Conservation (phyloP, 2,888 invertebrate genomes). For the Eupsilia transversa region DNA sequence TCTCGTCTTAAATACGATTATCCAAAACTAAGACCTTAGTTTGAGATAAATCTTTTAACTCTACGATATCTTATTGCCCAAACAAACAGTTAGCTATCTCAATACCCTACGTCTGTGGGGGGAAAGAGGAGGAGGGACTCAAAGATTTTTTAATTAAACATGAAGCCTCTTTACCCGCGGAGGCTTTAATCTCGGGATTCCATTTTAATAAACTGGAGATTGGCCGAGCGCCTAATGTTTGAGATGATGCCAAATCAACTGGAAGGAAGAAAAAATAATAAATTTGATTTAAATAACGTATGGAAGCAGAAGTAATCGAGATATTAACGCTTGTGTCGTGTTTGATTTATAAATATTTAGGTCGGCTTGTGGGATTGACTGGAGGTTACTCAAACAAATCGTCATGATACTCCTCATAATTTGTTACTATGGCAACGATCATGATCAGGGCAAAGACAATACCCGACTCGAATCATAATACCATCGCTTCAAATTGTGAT, state of each 20-base stretch:
- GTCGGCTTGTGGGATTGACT: neutral
- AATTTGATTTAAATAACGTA: constrained; percentile 15
- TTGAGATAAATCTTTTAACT: constrained; percentile 19
- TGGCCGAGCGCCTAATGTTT: constrained; percentile 12
- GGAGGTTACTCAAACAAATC: neutral
- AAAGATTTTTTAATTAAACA: constrained; percentile 64
- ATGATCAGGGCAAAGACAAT: no score
- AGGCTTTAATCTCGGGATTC: constrained; percentile 49
- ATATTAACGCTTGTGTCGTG: constrained; percentile 4
- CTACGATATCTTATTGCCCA: constrained; percentile 20
- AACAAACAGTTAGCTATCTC: constrained; percentile 41
- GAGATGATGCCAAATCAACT: constrained; percentile 35
- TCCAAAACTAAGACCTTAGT: neutral
- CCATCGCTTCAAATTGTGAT: neutral
- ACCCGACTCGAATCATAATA: neutral
- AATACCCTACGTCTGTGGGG: neutral
- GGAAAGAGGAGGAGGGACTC: neutral
- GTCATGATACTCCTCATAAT: neutral
- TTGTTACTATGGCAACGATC: constrained; percentile 15
- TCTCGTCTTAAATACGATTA: constrained; percentile 17
- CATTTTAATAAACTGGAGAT: constrained; percentile 43
- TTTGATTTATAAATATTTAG: constrained; percentile 26
- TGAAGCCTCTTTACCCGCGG: constrained; percentile 45
- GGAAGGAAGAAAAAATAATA: constrained; percentile 22
- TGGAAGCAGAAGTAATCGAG: neutral